Percentiles rank a stretch among this genome's conserved stretches.
Evolutionary conservation across 2,888 invertebrate genomes (phyloP).

Genomic region (Bugula neritina): DNA sequence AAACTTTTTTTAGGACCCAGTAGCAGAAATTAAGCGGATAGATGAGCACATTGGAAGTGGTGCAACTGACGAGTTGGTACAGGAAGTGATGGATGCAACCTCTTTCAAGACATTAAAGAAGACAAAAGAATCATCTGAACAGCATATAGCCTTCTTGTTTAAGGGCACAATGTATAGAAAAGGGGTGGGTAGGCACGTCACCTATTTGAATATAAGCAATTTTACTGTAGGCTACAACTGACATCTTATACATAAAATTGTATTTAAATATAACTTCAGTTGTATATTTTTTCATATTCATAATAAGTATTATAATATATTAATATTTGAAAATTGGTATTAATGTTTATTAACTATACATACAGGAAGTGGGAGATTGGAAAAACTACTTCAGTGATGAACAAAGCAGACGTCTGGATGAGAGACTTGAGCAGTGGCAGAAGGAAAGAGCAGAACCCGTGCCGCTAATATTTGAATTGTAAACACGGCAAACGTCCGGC

Average conservation of each 20-base stretch:
- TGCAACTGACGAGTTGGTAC: not conserved
- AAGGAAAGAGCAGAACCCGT: slow-evolving; percentile 3
- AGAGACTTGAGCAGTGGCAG: not conserved
- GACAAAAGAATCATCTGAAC: not conserved
- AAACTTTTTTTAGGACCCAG: slow-evolving; percentile 22
- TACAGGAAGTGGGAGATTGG: slow-evolving; percentile 19
- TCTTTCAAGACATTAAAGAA: not conserved
- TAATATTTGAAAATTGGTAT: no score
- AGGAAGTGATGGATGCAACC: not conserved
- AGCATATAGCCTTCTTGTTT: not conserved
- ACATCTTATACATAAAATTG: no score
- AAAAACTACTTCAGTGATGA: slow-evolving; percentile 5
- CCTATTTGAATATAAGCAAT: no score
- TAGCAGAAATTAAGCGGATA: not conserved
- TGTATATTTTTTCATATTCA: no score
- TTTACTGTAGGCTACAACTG: no score
- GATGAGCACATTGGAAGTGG: slow-evolving; percentile 11
- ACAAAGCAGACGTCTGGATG: not conserved
- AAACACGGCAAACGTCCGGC: no score
- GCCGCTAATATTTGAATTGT: slow-evolving; percentile 10
- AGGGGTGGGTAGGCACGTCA: no score
- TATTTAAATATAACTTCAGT: no score
- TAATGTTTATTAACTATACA: no score
- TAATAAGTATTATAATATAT: no score
- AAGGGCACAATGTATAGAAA: slow-evolving; percentile 21